Percentiles rank a stretch among this genome's conserved stretches.
phyloP scores from a whole-genome alignment of 2,113 vertebrate genomes.

The Corynorhinus townsendii region DNA sequence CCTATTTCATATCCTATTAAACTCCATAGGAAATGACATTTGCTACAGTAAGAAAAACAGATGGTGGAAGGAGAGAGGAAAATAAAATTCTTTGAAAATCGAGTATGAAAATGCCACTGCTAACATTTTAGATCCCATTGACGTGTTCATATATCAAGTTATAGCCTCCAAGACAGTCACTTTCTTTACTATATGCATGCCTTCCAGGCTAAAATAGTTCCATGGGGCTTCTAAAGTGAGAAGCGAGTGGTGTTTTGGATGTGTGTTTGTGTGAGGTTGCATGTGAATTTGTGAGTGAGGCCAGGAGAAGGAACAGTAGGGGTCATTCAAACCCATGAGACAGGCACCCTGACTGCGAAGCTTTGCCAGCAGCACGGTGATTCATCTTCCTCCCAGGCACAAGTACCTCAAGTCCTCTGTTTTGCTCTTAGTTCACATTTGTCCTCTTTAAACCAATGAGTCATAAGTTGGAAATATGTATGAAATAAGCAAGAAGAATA shows the following conservation, averaged over 20 bases:
- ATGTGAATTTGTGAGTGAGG: not conserved
- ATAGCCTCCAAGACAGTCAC: slow-evolving; percentile 60
- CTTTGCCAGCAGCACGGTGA: slow-evolving; percentile 32
- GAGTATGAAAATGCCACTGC: slow-evolving; percentile 68
- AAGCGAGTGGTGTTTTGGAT: slow-evolving; percentile 27
- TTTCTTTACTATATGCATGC: slow-evolving; percentile 56
- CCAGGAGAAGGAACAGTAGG: slow-evolving; percentile 6
- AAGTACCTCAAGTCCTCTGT: slow-evolving; percentile 70
- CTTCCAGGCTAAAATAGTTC: slow-evolving; percentile 65
- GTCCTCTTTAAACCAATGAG: slow-evolving; percentile 74
- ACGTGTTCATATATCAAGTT: slow-evolving; percentile 66
- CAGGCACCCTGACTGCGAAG: slow-evolving; percentile 36
- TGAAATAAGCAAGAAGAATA: slow-evolving; percentile 73
- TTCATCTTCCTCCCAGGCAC: slow-evolving; percentile 60
- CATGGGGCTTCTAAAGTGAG: slow-evolving; percentile 55
- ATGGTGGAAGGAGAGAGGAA: slow-evolving; percentile 60
- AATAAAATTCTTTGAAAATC: slow-evolving; percentile 69
- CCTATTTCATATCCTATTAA: slow-evolving; percentile 44
- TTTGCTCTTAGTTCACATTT: slow-evolving; percentile 69
- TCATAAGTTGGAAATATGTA: slow-evolving; percentile 65
- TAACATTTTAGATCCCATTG: slow-evolving; percentile 68
- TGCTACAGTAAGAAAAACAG: slow-evolving; percentile 66
- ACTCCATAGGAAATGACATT: slow-evolving; percentile 54
- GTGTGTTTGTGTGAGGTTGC: not conserved
- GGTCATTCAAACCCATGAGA: slow-evolving; percentile 60